Base-by-base conservation (phyloP, 2,113 vertebrate species). In the Columba livia region DNA sequence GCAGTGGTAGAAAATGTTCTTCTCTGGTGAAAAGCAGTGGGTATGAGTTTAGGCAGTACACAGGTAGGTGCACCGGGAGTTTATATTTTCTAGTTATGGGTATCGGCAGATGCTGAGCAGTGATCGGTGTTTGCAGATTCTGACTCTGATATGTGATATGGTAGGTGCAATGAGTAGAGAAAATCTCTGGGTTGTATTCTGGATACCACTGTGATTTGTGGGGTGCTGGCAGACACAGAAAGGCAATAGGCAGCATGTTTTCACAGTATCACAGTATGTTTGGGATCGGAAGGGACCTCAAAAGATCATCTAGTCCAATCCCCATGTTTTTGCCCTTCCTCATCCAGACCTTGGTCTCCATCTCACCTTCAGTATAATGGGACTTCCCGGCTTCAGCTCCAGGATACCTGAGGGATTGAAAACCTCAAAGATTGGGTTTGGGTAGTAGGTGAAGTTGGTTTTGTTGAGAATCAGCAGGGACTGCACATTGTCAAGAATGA, bases 351-450 rank as follows among this genome's bases (percentile, higher is more conserved):
- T 78, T 11, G 34, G 16, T 36, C 36, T 21, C 16, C 70, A 17
- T 47, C 47, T 89, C 98, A 99, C 99, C 99, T 99, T 99, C 56
- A 99, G 97, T 93, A 99, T 99, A 80, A 99, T 99, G 32, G 99
- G 99, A 8, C 99, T 99, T 58, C 99, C 99, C 0, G 99, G 99
- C 95, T 99, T 99, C 58, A 99, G 98, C 96, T 99, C 99, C 97
- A 99, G 97, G 66, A 99, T 98, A 15, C 99, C 99, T 0, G 99
- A 99, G 58, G 98, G 97, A 48, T 98, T 98, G 53, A 99, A 98
- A 11, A 97, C 98, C 83, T 99, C 99, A 42, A 99, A 99, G 89
- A 99, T 97, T 0, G 99, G 99, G 90, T 99, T 99, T 51, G 99
- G 99, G 32, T 99, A 99, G 95, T 99, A 99, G 88, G 99, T 98